Evolutionary conservation across 2,888 invertebrate genomes (phyloP).

Genomic region (Cheilosia soror): DNA sequence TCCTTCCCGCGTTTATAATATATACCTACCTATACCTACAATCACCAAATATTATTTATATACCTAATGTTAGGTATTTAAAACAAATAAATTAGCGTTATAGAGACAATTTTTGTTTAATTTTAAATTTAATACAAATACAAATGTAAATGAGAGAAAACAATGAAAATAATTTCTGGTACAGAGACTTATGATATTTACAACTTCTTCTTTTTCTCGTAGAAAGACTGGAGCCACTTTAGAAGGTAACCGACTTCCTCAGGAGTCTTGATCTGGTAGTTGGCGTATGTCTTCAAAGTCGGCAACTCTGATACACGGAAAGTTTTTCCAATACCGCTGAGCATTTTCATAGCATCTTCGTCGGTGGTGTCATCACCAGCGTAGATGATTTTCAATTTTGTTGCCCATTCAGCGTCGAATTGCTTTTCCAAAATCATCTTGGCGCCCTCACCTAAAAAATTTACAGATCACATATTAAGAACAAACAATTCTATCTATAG

Average conservation of each 20-base stretch:
- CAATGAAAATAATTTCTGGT: constrained; percentile 33
- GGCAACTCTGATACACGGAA: constrained; percentile 90
- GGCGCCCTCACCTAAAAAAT: constrained; percentile 86
- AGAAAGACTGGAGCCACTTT: constrained; percentile 86
- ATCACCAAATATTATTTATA: too few relatives aligned
- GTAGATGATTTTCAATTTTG: constrained; percentile 91
- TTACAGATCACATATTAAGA: constrained; percentile 7
- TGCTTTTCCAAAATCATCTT: constrained; percentile 91
- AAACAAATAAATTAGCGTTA: constrained; percentile 18
- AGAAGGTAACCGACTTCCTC: constrained; percentile 90
- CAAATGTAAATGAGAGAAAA: constrained; percentile 67
- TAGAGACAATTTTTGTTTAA: constrained; percentile 54
- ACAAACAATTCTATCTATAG: constrained; percentile 12
- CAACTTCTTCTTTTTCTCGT: constrained; percentile 82
- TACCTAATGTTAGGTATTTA: too few relatives aligned
- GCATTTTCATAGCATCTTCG: constrained; percentile 94
- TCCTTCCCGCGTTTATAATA: too few relatives aligned
- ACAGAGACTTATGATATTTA: constrained; percentile 62
- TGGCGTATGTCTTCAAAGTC: constrained; percentile 89
- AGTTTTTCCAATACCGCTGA: constrained; percentile 86
- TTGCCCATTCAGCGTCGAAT: constrained; percentile 91
- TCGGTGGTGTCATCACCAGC: constrained; percentile 95
- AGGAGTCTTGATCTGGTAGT: constrained; percentile 89
- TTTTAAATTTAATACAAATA: constrained; percentile 66
- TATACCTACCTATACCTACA: too few relatives aligned